A percentile compares a stretch with the other conserved stretches of the same genome.
Conservation (phyloP, 1,140 invertebrate species). For the Pteromalus puparum region DNA sequence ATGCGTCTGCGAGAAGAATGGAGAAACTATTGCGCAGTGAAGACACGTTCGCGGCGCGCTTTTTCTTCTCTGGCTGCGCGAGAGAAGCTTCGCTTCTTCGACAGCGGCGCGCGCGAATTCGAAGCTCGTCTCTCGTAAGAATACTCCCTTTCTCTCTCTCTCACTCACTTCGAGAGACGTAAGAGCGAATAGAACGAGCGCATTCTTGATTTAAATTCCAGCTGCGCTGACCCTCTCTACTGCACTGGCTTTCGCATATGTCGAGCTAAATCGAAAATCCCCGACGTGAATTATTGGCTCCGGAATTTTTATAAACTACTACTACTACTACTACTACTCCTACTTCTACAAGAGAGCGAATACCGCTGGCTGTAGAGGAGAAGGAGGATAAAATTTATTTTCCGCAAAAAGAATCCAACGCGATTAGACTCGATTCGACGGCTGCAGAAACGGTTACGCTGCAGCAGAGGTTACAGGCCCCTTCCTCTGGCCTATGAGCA, state of each 20-base stretch:
- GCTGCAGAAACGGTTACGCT: not conserved
- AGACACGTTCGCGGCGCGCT: constrained; percentile 3
- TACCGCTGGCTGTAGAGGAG: no score
- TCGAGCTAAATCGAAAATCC: constrained; percentile 28
- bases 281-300: not conserved
- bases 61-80: not conserved
- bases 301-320: constrained; percentile 7
- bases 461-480: constrained; percentile 48
- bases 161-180: not conserved
- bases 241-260: not conserved
- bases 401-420: not conserved
- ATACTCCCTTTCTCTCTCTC: not conserved
- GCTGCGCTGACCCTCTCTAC: constrained; percentile 16
- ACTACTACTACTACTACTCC: not conserved
- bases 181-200: constrained; percentile 34
- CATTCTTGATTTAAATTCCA: constrained; percentile 50
- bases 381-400: not conserved
- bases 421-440: constrained; percentile 44
- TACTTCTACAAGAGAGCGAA: not conserved
- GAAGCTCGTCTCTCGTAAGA: constrained; percentile 30
- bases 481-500: constrained; percentile 42
- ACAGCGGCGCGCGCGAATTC: constrained; percentile 16
- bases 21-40: constrained; percentile 30
- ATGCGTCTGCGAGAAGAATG: not conserved
- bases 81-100: not conserved